These are phyloP conservation scores for Papilio xuthus DNA, from an alignment of 1,140 invertebrate genomes.

Conservation along the genomic window DNA sequence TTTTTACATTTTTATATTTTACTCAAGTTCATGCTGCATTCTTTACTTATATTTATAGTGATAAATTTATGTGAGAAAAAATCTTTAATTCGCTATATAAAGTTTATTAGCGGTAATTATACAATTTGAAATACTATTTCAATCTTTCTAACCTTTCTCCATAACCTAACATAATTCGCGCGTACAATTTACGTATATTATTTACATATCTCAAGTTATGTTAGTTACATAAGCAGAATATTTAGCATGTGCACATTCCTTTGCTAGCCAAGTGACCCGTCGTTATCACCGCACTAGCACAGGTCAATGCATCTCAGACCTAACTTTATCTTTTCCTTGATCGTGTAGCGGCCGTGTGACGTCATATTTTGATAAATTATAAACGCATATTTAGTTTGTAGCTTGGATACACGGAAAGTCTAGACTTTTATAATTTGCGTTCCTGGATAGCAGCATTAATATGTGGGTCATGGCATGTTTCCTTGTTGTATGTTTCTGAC, in stretches of 20 bases:
- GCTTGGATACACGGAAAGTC: background rate
- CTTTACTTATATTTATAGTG: too few relatives aligned
- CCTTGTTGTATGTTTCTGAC: too few relatives aligned
- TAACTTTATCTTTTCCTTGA: constrained; percentile 53
- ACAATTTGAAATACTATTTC: too few relatives aligned
- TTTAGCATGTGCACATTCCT: constrained; percentile 11
- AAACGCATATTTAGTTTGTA: background rate
- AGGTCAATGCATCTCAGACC: constrained; percentile 56
- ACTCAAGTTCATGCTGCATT: too few relatives aligned
- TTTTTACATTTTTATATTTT: too few relatives aligned
- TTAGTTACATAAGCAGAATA: background rate
- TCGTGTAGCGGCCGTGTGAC: constrained; percentile 41
- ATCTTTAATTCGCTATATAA: too few relatives aligned
- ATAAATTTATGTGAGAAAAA: too few relatives aligned
- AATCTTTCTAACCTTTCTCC: too few relatives aligned
- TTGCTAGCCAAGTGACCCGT: constrained; percentile 49
- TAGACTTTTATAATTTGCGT: background rate
- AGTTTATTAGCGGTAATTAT: too few relatives aligned
- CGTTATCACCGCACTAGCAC: constrained; percentile 49
- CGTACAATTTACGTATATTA: background rate
- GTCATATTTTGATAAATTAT: constrained; percentile 9
- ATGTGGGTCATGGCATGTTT: too few relatives aligned
- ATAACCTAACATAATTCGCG: too few relatives aligned
- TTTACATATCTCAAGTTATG: constrained; percentile 4
- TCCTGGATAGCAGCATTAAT: too few relatives aligned